A percentile compares a stretch with the other conserved stretches of the same genome.
These are phyloP conservation scores for Diabrotica undecimpunctata DNA, from an alignment of 1,140 invertebrate genomes.

Conservation along the genomic window DNA sequence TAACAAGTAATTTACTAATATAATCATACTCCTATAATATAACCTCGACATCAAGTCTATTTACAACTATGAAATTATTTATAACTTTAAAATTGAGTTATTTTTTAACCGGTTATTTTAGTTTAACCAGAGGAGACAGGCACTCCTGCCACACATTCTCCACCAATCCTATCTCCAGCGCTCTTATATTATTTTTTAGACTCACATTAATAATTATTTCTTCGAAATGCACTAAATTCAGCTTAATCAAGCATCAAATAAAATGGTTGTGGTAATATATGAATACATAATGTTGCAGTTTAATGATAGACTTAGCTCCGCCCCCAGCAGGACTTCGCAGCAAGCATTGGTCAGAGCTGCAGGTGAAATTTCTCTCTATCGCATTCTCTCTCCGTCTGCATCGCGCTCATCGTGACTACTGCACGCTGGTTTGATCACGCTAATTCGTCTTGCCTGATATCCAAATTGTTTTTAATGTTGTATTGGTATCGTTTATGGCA, in stretches of 20 bases:
- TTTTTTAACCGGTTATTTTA: background rate
- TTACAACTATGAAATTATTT: background rate
- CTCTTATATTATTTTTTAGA: too few relatives aligned
- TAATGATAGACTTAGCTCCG: slow-evolving; percentile 32
- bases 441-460: slow-evolving; percentile 12
- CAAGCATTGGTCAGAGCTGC: slow-evolving; percentile 25
- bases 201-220: too few relatives aligned
- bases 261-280: slow-evolving; percentile 35
- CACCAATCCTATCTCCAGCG: background rate
- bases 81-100: background rate
- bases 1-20: too few relatives aligned
- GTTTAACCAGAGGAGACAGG: too few relatives aligned
- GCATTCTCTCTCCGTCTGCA: background rate
- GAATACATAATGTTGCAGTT: slow-evolving; percentile 34
- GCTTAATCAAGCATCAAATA: slow-evolving; percentile 37
- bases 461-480: background rate
- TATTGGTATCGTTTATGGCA: too few relatives aligned
- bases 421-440: slow-evolving; percentile 6
- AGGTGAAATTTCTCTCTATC: slow-evolving; percentile 27
- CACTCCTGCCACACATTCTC: background rate
- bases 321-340: slow-evolving; percentile 21
- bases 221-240: too few relatives aligned
- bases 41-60: too few relatives aligned
- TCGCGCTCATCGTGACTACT: slow-evolving; percentile 9
- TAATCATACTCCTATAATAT: too few relatives aligned